Conservation (phyloP, 1,140 invertebrate species). For the Drosophila mauritiana region DNA sequence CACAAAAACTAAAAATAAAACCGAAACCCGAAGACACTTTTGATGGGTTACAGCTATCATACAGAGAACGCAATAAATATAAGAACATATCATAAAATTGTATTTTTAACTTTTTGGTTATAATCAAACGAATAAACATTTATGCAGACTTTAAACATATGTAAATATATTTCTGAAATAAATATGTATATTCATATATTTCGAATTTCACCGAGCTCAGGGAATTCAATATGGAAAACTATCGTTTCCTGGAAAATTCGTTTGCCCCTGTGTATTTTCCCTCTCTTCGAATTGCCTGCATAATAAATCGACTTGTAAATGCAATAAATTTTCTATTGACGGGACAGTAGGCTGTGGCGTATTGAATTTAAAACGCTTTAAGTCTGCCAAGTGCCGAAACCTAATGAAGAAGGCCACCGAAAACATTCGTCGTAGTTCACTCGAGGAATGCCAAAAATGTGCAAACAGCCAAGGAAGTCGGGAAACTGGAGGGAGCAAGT, state of each 20-base stretch:
- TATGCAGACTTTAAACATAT: no score
- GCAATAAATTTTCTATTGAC: conserved; percentile 75
- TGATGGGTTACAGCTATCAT: conserved; percentile 58
- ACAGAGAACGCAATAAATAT: conserved; percentile 3
- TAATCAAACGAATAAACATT: no score
- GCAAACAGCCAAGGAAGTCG: conserved; percentile 41
- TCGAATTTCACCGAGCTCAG: neutral
- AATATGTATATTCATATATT: neutral
- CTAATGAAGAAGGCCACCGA: conserved; percentile 47
- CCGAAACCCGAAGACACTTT: conserved; percentile 61
- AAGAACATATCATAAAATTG: neutral
- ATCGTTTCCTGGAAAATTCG: neutral
- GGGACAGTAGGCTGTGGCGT: conserved; percentile 26
- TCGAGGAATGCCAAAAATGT: conserved; percentile 70
- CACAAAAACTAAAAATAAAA: conserved; percentile 11
- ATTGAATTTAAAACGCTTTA: conserved; percentile 76
- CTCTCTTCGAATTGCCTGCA: conserved; percentile 39
- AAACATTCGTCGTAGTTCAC: conserved; percentile 38
- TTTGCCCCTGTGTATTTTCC: conserved; percentile 5
- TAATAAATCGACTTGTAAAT: conserved; percentile 82
- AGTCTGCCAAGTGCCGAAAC: conserved; percentile 38
- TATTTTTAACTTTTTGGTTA: no score
- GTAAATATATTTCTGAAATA: no score
- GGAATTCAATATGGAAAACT: neutral
- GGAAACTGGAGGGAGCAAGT: conserved; percentile 45